Base-by-base conservation (phyloP, 2,113 vertebrate genomes). In the Pardalotus punctatus region DNA sequence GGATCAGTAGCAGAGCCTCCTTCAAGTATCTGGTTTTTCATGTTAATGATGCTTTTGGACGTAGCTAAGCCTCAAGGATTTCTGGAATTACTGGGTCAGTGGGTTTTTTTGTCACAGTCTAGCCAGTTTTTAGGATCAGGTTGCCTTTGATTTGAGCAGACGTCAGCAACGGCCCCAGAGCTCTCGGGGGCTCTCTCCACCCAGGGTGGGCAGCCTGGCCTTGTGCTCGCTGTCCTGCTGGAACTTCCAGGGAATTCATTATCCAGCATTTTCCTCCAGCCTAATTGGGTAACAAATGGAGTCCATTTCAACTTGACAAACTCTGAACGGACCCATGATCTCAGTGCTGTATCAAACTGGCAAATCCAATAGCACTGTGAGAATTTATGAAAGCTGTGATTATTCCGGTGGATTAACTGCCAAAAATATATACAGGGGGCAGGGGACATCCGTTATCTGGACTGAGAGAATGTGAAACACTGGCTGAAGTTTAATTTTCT, bases 401-500 rank as follows among this genome's bases (percentile, higher is more conserved):
- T 48, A 50, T 35, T 54, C 0, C 0, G 47, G 36, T 53, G 48
- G 31, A 33, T 78, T 69, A 89, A 57, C 21, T 50, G n/a, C 36
- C 29, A 90, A 88, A 93, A 92, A 50, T 21, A 27, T 6, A 15
- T 4, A 6, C 21, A 53, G 12, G n/a, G 35, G 28, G 21, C 36
- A 67, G 11, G 31, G 33, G 31, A 53, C 12, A 42, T 45, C 23
- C 16, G 11, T 66, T 77, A 35, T 29, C 31, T 57, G 42, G 53
- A 17, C 48, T 54, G 65, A 93, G 57, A 66, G 28, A 66, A 69
- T 11, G 65, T 29, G 40, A 23, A 81, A 62, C 48, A 82, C 22
- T 12, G 48, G 35, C 48, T 93, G 45, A 69, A 77, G 45, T 78
- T 92, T 69, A 71, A 94, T 95, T 90, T 94, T 69, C 48, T 48